Base-by-base conservation (phyloP, 2,797 vertebrate genomes). In the Etheostoma nigrum region DNA sequence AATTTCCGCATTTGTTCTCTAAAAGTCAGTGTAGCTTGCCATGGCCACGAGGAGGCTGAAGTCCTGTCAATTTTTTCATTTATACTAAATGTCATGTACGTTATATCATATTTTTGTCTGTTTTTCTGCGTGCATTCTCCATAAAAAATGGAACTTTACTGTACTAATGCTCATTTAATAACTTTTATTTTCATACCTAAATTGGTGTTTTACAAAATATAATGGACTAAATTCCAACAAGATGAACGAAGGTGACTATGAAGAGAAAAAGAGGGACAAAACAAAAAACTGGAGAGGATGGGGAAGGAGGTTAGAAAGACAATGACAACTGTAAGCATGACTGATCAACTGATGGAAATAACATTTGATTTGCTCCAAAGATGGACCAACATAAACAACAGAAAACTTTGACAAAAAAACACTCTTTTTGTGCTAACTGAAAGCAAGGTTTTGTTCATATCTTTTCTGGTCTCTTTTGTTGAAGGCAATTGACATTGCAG, bases 351-450 rank as follows among this genome's bases (percentile, higher is more conserved):
- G 12, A 61, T 18, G 40, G 10, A 10, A 27, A 49, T 42, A 49
- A 48, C 19, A 36, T 72, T 36, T 62, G 12, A 9, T 63, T 44
- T 53, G 5, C 49, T 16, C 47, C 9, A 11, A 59, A 16, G 16
- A 45, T 14, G 61, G 18, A 10, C 49, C 59, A 27, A 16, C 45
- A 21, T 33, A 42, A 57, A 73, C 42, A 62, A 51, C 60, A 48
- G 25, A 21, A 5, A 23, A 45, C 33, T 8, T 33, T 15, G n/a
- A 42, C 55, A 54, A 10, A 44, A 40, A 23, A 61, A 21, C 33
- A 15, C 7, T 18, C 5, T 21, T 27, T 72, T 42, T 64, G 5
- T 49, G 19, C 33, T 6, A 27, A 48, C 62, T 67, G 48, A 60
- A 60, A 48, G 11, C 42, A 40, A 19, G 14, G 14, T 5, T 12